Base-by-base conservation (phyloP, 2,888 invertebrate genomes). In the Diarsia mendica region DNA sequence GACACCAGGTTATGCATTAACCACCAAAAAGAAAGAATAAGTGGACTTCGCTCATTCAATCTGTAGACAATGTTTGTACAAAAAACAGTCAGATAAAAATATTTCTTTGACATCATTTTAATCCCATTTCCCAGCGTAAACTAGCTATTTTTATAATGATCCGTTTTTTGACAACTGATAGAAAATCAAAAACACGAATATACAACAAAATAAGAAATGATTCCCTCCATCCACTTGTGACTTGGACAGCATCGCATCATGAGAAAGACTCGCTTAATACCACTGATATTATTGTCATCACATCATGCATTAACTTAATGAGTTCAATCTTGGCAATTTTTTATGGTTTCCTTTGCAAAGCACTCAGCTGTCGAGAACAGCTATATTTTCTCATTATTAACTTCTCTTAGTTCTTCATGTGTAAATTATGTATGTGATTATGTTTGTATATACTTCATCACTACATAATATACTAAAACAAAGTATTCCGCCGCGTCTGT, bases 271-370 rank as follows among this genome's bases (percentile, higher is more conserved):
- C 51, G n/a, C 60, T 69, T 85, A 67, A 82, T 77, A 63, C 53
- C 55, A 28, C 46, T 61, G 72, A 53, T 77, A 82, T 77, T 85
- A 82, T 70, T 83, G 78, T 85, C 83, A 68, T 83, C 78, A 82
- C 61, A 80, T 74, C 69, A 76, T 65, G 72, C 69, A 85, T 82
- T 82, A 85, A 77, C 64, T 73, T 85, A 85, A 83, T 85, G 83
- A 83, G 78, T 77, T 33, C 78, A 72, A 85, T 83, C 85, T 67
- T 72, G n/a, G 82, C 82, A 82, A 81, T 85, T 83, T 85, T 79
- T 70, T 85, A 82, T 67, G 78, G 72, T 77, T 85, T 72, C 72
- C 72, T 82, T 85, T 77, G 72, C 85, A 64, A 75, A 81, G 82
- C 71, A 72, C 85, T 77, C 83, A n/a, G 10, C 78, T 67, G 70